Evolutionary conservation across 2,797 vertebrate genomes (phyloP).

Genomic region (Denticeps clupeoides): DNA sequence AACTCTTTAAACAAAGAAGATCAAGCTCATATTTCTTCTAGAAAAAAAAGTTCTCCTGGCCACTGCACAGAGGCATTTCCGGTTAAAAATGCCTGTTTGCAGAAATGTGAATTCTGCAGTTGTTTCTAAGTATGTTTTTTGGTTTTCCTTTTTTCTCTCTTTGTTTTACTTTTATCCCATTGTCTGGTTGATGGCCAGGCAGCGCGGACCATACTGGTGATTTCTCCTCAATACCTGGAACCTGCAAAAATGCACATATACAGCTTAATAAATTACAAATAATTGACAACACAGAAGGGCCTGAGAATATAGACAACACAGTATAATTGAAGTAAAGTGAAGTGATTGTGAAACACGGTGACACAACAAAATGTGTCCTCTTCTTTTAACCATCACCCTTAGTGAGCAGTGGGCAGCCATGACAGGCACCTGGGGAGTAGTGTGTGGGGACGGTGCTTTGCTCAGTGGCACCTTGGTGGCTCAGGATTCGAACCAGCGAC

Average conservation of each 20-base stretch:
- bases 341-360: too few relatives aligned
- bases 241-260: constrained; percentile 39
- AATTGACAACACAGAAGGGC: too few relatives aligned
- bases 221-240: constrained; percentile 23
- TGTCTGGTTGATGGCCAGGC: constrained; percentile 28
- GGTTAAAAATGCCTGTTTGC: constrained; percentile 33
- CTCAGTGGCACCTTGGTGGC: too few relatives aligned
- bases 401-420: too few relatives aligned
- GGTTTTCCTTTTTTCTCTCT: constrained; percentile 35
- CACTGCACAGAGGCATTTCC: constrained; percentile 35
- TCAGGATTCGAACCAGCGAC: too few relatives aligned
- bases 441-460: too few relatives aligned
- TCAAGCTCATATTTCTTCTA: constrained; percentile 36
- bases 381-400: too few relatives aligned
- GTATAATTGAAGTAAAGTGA: too few relatives aligned
- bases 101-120: constrained; percentile 44
- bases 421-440: too few relatives aligned
- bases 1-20: constrained; percentile 48
- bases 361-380: too few relatives aligned
- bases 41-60: constrained; percentile 42
- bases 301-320: too few relatives aligned
- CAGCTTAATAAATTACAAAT: too few relatives aligned
- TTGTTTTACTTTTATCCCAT: constrained; percentile 27
- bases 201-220: constrained; percentile 24
- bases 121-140: constrained; percentile 47